A percentile compares a stretch with the other conserved stretches of the same genome.
phyloP scores from a whole-genome alignment of 2,797 vertebrate genomes.

The Neoniphon sammara region DNA sequence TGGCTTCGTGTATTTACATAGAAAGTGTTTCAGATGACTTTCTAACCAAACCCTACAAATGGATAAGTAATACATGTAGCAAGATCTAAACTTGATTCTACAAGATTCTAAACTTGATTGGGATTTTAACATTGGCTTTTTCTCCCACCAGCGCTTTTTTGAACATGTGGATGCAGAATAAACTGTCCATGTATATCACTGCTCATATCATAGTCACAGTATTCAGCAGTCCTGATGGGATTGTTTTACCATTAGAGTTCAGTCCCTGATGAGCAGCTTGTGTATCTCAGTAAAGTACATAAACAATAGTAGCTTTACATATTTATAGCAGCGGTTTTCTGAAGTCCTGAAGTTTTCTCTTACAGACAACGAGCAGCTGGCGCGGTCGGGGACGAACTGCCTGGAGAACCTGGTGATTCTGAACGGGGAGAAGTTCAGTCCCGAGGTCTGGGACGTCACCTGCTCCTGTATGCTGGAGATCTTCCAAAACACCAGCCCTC shows the following conservation, averaged over 20 bases:
- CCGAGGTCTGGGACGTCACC: constrained; percentile 92
- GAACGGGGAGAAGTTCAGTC: constrained; percentile 95
- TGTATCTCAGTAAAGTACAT: background rate
- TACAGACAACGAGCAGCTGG: constrained; percentile 97
- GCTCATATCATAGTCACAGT: constrained; percentile 1
- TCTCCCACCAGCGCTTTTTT: too few species aligned
- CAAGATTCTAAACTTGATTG: too few species aligned
- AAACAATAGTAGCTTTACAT: too few species aligned
- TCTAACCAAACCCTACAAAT: too few species aligned
- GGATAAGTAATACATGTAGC: too few species aligned
- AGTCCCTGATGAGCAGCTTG: background rate
- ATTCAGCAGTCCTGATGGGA: background rate
- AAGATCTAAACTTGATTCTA: too few species aligned
- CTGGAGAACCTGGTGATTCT: constrained; percentile 97
- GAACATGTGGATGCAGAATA: too few species aligned
- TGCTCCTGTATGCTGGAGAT: constrained; percentile 96
- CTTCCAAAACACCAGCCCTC: constrained; percentile 95
- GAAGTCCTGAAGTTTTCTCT: constrained; percentile 4
- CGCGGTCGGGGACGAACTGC: constrained; percentile 95
- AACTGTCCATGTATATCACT: too few species aligned
- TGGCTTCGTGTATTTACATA: too few species aligned
- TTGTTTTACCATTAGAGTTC: background rate
- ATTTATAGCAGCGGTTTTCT: background rate
- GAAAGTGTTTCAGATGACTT: too few species aligned
- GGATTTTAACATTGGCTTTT: too few species aligned